phyloP scores from a whole-genome alignment of 2,888 invertebrate genomes.

The Dyspetes luteomarginatus region DNA sequence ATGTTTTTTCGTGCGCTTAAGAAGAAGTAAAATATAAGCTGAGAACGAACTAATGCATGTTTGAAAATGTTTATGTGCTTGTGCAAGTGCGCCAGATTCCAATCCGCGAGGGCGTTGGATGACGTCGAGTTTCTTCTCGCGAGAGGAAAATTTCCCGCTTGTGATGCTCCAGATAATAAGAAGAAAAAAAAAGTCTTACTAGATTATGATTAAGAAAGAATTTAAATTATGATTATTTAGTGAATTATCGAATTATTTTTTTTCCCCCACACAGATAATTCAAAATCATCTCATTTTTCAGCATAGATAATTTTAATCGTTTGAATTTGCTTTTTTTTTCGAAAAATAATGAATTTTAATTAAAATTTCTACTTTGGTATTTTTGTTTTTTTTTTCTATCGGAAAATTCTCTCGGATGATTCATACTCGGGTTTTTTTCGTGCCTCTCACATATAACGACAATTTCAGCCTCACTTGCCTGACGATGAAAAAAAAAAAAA shows the following conservation, averaged over 20 bases:
- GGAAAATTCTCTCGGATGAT: constrained; percentile 33
- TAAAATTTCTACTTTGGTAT: background rate
- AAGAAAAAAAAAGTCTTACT: background rate
- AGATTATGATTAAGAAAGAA: background rate
- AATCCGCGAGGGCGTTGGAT: constrained; percentile 31
- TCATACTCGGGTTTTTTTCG: constrained; percentile 48
- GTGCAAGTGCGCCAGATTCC: constrained; percentile 46
- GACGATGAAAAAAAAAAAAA: constrained; percentile 43
- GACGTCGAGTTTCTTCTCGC: constrained; percentile 22
- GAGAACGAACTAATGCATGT: background rate
- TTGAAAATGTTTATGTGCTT: constrained; percentile 19
- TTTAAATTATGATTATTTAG: background rate
- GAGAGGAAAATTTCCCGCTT: background rate
- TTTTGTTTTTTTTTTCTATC: background rate
- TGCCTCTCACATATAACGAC: background rate
- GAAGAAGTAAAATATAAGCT: too few relatives aligned
- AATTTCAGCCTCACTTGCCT: constrained; percentile 18
- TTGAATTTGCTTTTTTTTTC: background rate
- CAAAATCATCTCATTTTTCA: too few relatives aligned
- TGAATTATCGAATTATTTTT: background rate
- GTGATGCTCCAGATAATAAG: background rate
- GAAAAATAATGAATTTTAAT: background rate
- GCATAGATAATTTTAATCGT: too few relatives aligned
- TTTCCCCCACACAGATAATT: background rate
- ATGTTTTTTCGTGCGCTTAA: background rate